phyloP scores from a whole-genome alignment of 2,888 invertebrate species.

The Marasmarcha lunaedactyla region DNA sequence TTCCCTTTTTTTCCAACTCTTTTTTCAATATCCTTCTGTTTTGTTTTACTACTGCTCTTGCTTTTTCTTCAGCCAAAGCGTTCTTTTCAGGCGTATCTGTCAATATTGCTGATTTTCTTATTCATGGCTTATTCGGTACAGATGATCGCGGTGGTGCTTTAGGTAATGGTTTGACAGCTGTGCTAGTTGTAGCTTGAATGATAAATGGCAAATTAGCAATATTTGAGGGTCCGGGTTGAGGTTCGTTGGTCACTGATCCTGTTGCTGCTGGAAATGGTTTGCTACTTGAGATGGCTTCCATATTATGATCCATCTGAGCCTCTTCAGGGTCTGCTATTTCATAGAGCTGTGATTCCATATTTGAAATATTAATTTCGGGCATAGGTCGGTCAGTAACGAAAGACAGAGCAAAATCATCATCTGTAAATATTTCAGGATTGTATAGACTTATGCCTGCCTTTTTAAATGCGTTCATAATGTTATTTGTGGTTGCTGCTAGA shows the following conservation, averaged over 20 bases:
- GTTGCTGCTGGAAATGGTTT: too few species aligned
- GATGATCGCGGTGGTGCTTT: neutral
- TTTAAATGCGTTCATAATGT: conserved; percentile 1
- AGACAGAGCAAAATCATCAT: conserved; percentile 6
- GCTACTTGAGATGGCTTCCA: neutral
- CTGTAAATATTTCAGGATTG: conserved; percentile 4
- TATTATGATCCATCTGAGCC: neutral
- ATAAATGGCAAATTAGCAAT: too few species aligned
- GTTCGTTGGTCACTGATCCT: neutral
- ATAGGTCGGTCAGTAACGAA: conserved; percentile 6
- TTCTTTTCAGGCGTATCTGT: neutral
- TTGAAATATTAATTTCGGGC: neutral
- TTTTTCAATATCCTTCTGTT: too few species aligned
- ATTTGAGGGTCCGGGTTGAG: neutral
- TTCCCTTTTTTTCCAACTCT: too few species aligned
- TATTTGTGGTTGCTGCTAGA: conserved; percentile 7
- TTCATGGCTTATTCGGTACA: neutral
- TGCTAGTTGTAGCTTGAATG: neutral
- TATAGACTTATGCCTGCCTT: conserved; percentile 5
- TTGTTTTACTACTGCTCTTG: too few species aligned
- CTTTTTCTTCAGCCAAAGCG: conserved; percentile 3
- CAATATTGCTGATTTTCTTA: neutral
- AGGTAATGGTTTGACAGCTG: neutral
- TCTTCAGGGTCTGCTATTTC: neutral
- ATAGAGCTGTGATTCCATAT: neutral